Conservation (phyloP, 2,888 invertebrate genomes). For the Congeria kusceri region DNA sequence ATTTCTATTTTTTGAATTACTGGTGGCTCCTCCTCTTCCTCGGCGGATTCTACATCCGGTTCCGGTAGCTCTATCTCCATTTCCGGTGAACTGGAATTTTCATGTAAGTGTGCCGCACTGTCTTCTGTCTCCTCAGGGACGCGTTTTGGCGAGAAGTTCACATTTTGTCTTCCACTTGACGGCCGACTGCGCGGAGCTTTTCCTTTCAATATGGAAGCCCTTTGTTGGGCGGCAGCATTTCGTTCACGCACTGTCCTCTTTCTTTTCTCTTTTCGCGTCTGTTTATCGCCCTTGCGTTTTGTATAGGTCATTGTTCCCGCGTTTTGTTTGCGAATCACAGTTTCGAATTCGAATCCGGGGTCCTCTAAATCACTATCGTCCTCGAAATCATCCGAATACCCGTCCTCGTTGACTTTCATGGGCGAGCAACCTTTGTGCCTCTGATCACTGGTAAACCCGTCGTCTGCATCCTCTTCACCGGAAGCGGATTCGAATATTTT, state of each 20-base stretch:
- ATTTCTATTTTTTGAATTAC: slow-evolving; percentile 21
- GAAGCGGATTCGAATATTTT: neutral
- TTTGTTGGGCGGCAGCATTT: slow-evolving; percentile 7
- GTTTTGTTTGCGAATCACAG: slow-evolving; percentile 42
- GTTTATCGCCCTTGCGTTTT: neutral
- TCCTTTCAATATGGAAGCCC: slow-evolving; percentile 8
- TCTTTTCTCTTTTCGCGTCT: slow-evolving; percentile 33
- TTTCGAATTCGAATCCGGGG: slow-evolving; percentile 51
- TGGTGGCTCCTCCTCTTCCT: slow-evolving; percentile 1
- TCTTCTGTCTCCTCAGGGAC: neutral
- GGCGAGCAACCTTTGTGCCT: slow-evolving; percentile 37
- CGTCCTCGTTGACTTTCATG: slow-evolving; percentile 21
- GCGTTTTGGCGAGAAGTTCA: slow-evolving; percentile 19
- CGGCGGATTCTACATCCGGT: slow-evolving; percentile 9
- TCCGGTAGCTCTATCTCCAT: neutral
- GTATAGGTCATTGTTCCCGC: slow-evolving; percentile 58
- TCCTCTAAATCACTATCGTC: slow-evolving; percentile 44
- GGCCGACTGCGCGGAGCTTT: slow-evolving; percentile 2
- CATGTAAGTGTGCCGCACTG: neutral
- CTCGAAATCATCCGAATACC: slow-evolving; percentile 43
- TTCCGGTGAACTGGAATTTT: neutral
- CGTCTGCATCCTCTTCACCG: slow-evolving; percentile 14
- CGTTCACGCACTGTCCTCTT: slow-evolving; percentile 20
- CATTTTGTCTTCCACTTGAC: slow-evolving; percentile 25
- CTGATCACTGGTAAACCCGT: neutral